Percentiles rank a stretch among this genome's conserved stretches.
phyloP scores from a whole-genome alignment of 2,888 invertebrate species.

The Euplagia quadripunctaria region DNA sequence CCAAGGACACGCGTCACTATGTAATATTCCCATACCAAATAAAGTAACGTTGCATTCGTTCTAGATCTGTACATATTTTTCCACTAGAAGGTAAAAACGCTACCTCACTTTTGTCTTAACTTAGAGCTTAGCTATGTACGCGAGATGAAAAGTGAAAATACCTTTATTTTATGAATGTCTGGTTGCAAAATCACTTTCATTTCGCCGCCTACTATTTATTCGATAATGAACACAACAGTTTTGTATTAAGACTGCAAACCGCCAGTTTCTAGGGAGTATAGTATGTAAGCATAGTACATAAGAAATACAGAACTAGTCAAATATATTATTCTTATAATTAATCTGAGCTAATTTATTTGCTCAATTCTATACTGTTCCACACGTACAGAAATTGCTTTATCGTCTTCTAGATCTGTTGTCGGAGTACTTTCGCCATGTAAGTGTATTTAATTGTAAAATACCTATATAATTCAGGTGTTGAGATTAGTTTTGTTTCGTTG shows the following conservation, averaged over 20 bases:
- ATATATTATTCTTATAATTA: conserved; percentile 70
- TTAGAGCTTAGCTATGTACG: conserved; percentile 81
- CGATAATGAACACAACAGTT: conserved; percentile 59
- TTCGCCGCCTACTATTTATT: conserved; percentile 50
- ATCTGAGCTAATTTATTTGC: conserved; percentile 75
- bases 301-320: conserved; percentile 83
- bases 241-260: conserved; percentile 79
- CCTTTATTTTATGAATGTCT: conserved; percentile 51
- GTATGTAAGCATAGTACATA: conserved; percentile 70
- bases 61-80: conserved; percentile 84
- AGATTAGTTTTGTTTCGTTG: conserved; percentile 38
- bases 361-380: conserved; percentile 60
- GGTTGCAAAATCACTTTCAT: conserved; percentile 38
- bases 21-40: conserved; percentile 73
- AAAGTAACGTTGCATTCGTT: conserved; percentile 72
- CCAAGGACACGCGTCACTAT: conserved; percentile 59
- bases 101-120: conserved; percentile 85
- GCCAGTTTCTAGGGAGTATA: conserved; percentile 82
- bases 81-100: conserved; percentile 85
- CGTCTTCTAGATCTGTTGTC: conserved; percentile 23
- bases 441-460: conserved; percentile 31
- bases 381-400: conserved; percentile 52
- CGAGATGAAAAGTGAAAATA: conserved; percentile 48
- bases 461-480: conserved; percentile 30
- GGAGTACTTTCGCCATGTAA: conserved; percentile 5